Conservation (phyloP, 2,888 invertebrate species). For the Acanthococcus lagerstroemiae region DNA sequence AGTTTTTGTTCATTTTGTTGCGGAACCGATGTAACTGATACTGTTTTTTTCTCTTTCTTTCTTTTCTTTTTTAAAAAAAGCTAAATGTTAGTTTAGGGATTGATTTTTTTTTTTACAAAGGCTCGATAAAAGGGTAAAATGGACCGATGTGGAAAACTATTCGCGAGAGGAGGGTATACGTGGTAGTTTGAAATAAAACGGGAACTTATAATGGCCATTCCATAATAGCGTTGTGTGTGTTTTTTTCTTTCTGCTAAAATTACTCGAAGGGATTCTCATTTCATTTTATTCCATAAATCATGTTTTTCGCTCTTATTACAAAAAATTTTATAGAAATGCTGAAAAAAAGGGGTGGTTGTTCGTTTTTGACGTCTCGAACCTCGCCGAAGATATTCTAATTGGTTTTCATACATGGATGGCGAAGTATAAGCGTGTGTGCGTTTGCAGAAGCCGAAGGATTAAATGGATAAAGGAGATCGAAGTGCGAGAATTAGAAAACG, state of each 20-base stretch:
- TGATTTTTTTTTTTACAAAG: slow-evolving; percentile 22
- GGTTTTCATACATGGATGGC: not conserved
- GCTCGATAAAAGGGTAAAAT: slow-evolving; percentile 26
- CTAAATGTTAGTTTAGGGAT: slow-evolving; percentile 28
- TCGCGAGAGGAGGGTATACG: not conserved
- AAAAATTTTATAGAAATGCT: not conserved
- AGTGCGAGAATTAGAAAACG: not conserved
- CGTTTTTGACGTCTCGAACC: too few species aligned
- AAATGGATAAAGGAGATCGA: not conserved
- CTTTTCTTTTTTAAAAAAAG: slow-evolving; percentile 16
- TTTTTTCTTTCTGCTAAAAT: not conserved
- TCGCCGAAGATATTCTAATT: not conserved
- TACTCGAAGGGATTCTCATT: not conserved
- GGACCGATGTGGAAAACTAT: slow-evolving; percentile 19
- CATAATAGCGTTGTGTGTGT: slow-evolving; percentile 19
- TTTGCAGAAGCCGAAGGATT: not conserved
- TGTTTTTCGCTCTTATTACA: not conserved
- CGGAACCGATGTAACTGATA: slow-evolving; percentile 19
- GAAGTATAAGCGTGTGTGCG: not conserved
- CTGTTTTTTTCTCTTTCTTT: slow-evolving; percentile 2
- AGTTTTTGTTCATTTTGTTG: slow-evolving; percentile 21
- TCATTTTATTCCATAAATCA: not conserved
- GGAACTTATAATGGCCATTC: slow-evolving; percentile 26
- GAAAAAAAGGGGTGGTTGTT: not conserved
- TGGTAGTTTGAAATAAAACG: slow-evolving; percentile 24